These are phyloP conservation scores for Anisognathus igniventris DNA, from an alignment of 2,797 vertebrate genomes.

Conservation along the genomic window DNA sequence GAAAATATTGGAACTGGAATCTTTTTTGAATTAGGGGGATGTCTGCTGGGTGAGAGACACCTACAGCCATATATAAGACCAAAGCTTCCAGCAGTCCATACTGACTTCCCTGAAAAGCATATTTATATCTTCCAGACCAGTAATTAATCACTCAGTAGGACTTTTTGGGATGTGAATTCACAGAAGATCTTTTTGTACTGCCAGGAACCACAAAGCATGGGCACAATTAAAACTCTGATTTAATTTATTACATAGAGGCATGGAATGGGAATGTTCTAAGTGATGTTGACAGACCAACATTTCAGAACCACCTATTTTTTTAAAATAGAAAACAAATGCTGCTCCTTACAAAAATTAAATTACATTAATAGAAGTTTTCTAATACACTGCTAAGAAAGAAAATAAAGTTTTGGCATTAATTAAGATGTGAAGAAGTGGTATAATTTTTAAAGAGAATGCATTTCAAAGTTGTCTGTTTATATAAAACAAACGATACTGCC, in stretches of 20 bases:
- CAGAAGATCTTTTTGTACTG: slow-evolving; percentile 78
- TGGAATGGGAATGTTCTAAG: slow-evolving; percentile 73
- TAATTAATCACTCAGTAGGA: slow-evolving; percentile 82
- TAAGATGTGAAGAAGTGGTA: slow-evolving; percentile 67
- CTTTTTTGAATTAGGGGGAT: slow-evolving; percentile 74
- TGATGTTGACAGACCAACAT: slow-evolving; percentile 72
- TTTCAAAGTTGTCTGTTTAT: slow-evolving; percentile 67
- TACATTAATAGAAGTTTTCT: slow-evolving; percentile 72
- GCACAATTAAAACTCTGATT: slow-evolving; percentile 81
- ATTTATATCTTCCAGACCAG: slow-evolving; percentile 86
- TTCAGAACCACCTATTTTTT: slow-evolving; percentile 67
- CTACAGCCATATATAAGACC: slow-evolving; percentile 67
- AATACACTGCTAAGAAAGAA: slow-evolving; percentile 63
- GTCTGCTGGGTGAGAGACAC: slow-evolving; percentile 72
- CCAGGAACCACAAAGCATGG: slow-evolving; percentile 77
- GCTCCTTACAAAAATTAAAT: slow-evolving; percentile 64
- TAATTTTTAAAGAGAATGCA: slow-evolving; percentile 67
- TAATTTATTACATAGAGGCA: slow-evolving; percentile 77
- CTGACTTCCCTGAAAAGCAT: slow-evolving; percentile 77
- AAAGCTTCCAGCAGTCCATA: slow-evolving; percentile 72
- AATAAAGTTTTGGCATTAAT: slow-evolving; percentile 72
- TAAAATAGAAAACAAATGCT: slow-evolving; percentile 76
- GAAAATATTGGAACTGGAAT: slow-evolving; percentile 30
- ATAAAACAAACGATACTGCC: slow-evolving; percentile 57
- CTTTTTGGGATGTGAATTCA: slow-evolving; percentile 70